These are phyloP conservation scores for Ormyrus labotus DNA, from an alignment of 2,888 invertebrate genomes.

Conservation along the genomic window DNA sequence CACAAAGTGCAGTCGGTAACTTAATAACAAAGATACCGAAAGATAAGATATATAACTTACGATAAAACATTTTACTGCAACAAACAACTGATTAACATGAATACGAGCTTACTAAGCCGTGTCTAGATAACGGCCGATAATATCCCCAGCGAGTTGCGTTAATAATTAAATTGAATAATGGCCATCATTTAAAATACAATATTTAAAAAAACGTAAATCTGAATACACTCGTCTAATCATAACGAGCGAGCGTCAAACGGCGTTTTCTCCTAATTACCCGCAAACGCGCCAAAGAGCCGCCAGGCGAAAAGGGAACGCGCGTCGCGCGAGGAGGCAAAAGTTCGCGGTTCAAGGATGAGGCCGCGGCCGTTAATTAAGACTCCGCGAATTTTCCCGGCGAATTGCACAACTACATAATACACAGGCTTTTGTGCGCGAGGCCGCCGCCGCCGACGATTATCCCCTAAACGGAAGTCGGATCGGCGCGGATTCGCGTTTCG, in stretches of 20 bases:
- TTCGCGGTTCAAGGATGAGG: conserved; percentile 31
- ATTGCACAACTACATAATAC: not conserved
- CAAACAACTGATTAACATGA: not conserved
- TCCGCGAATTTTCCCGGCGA: conserved; percentile 35
- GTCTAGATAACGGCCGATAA: not conserved
- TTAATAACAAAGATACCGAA: too few species aligned
- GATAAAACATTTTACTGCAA: too few species aligned
- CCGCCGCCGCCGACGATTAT: conserved; percentile 3
- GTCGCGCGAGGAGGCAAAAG: not conserved
- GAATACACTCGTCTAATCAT: too few species aligned
- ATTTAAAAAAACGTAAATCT: too few species aligned
- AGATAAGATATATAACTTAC: too few species aligned
- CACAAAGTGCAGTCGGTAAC: too few species aligned
- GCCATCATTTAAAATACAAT: too few species aligned
- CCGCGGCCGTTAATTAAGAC: conserved; percentile 48
- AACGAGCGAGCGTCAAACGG: not conserved
- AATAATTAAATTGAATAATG: too few species aligned
- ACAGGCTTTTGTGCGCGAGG: not conserved
- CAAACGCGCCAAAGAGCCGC: not conserved
- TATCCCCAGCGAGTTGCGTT: not conserved
- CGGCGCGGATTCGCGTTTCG: conserved; percentile 29
- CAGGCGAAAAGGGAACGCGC: not conserved
- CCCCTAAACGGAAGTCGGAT: conserved; percentile 53
- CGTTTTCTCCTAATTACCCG: conserved; percentile 22
- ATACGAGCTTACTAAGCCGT: not conserved